phyloP scores from a whole-genome alignment of 1,140 invertebrate genomes.

The Calliphora vicina region DNA sequence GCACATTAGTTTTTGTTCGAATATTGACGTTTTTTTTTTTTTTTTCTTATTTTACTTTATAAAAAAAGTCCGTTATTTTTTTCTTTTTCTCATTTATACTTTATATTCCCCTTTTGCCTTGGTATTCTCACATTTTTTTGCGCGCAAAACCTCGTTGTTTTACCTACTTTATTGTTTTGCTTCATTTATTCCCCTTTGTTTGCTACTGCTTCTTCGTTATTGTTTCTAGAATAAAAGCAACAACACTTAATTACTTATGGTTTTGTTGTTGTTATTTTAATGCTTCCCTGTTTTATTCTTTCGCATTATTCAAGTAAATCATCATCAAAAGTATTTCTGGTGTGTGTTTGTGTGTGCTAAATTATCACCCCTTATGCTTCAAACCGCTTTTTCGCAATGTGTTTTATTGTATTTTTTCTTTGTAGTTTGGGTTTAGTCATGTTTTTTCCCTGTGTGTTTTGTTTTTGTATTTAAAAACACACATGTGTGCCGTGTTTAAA shows the following conservation, averaged over 20 bases:
- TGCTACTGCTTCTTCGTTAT: background rate
- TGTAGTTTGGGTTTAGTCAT: background rate
- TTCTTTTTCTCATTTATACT: background rate
- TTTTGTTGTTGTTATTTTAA: background rate
- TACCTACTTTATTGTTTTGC: background rate
- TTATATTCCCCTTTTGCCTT: background rate
- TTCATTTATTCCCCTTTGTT: background rate
- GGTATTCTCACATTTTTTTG: background rate
- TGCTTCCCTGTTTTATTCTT: background rate
- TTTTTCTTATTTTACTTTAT: too few relatives aligned
- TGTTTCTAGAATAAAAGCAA: background rate
- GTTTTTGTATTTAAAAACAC: background rate
- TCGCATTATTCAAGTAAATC: background rate
- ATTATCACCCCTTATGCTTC: conserved; percentile 6
- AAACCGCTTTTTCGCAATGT: conserved; percentile 13
- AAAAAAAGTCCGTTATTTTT: background rate
- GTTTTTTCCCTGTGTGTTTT: background rate
- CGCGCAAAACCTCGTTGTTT: background rate
- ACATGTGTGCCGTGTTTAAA: conserved; percentile 20
- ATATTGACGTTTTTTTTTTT: too few relatives aligned
- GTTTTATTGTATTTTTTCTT: background rate
- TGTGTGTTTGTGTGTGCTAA: background rate
- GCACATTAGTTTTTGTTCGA: too few relatives aligned
- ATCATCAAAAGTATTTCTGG: background rate
- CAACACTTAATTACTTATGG: background rate